phyloP scores from a whole-genome alignment of 2,113 vertebrate genomes.

The Thomomys bottae region DNA sequence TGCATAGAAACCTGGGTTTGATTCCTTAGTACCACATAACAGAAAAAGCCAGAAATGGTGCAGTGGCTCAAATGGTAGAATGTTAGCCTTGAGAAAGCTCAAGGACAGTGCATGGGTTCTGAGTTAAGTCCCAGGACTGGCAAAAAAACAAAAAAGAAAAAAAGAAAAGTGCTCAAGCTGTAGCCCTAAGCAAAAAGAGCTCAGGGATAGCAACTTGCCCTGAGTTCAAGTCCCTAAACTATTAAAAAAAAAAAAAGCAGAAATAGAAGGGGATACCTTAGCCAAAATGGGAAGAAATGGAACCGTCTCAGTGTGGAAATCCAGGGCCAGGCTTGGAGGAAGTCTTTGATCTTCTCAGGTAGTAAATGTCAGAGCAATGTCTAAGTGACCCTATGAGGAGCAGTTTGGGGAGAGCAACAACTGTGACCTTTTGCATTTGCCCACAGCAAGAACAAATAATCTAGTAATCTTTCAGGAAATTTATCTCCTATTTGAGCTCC shows the following conservation, averaged over 20 bases:
- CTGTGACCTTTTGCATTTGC: conserved; percentile 82
- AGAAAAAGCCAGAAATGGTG: no score
- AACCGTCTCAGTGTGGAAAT: conserved; percentile 12
- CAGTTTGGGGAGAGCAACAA: conserved; percentile 63
- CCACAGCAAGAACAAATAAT: conserved; percentile 75
- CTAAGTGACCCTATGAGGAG: conserved; percentile 71
- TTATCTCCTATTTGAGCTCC: conserved; percentile 61
- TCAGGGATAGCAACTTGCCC: no score
- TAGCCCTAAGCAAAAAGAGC: no score
- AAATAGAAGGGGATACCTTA: background rate
- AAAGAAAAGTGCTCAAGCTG: no score
- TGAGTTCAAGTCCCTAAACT: no score
- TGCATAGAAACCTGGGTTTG: no score
- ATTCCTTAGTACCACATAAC: no score
- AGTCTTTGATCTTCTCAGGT: conserved; percentile 52
- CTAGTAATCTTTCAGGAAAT: conserved; percentile 76
- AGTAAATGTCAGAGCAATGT: conserved; percentile 72
- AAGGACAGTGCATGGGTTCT: no score
- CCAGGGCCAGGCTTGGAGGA: conserved; percentile 11
- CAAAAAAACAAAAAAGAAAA: no score
- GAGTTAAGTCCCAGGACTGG: no score
- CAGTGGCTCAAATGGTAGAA: no score
- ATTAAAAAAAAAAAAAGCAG: background rate
- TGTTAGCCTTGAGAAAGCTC: no score
- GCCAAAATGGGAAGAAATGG: background rate